Evolutionary conservation across 2,797 vertebrate species (phyloP).

Genomic region (Lophura swinhoii): DNA sequence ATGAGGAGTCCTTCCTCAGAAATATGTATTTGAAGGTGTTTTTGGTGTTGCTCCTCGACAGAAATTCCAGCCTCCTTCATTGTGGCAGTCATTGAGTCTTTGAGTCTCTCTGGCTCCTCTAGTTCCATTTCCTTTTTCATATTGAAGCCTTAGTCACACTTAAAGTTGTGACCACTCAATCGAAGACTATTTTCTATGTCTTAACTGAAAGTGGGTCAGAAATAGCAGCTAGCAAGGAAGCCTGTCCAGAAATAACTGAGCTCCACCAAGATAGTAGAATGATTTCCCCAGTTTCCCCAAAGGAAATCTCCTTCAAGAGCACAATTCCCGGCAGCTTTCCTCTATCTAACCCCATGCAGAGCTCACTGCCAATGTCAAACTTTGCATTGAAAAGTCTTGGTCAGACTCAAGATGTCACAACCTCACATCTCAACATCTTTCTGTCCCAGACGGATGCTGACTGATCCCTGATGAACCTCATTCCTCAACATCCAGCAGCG

Average conservation of each 20-base stretch:
- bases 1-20: background rate
- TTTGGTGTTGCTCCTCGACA: background rate
- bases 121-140: background rate
- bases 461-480: background rate
- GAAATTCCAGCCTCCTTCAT: background rate
- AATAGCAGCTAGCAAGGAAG: background rate
- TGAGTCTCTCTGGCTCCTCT: background rate
- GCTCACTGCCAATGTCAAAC: background rate
- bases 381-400: background rate
- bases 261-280: background rate
- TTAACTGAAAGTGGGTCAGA: background rate
- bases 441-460: background rate
- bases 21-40: background rate
- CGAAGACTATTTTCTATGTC: background rate
- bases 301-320: background rate
- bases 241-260: background rate
- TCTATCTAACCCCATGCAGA: background rate
- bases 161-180: background rate
- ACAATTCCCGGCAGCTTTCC: background rate
- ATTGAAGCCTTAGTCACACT: fast-evolving
- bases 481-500: background rate
- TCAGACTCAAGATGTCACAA: background rate
- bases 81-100: background rate
- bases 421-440: background rate
- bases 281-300: background rate